Base-by-base conservation (phyloP, 92 coral and sea anemone genomes). In the Phenganax stokvisi region DNA sequence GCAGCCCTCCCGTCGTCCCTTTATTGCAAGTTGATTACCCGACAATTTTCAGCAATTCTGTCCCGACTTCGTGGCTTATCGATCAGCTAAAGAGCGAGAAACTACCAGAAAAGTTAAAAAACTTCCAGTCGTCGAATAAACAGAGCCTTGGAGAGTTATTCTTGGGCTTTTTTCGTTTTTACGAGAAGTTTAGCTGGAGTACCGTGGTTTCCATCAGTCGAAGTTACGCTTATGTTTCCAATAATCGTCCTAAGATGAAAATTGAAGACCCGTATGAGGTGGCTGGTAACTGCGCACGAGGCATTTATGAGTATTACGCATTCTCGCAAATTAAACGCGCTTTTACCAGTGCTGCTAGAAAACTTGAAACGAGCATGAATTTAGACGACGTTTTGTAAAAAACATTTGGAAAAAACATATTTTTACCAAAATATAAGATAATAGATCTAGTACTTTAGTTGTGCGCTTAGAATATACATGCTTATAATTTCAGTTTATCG, bases 91-190 rank as follows among this genome's bases (percentile, higher is more conserved):
- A 54, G 65, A 87, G 84, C 55, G 79, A 72, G 12, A 68, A 75
- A 53, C 67, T 68, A 31, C 92, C 90, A 54, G 56, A 69, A 47
- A 31, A 51, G 53, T 61, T 89, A 8, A 80, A 82, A 2, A 16
- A 70, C 12, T 84, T 81, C 70, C 71, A 28, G 57, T 85, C 90
- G 11, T 54, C 52, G 17, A 91, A 91, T 79, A 75, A 20, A 27
- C 88, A 89, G 55, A 83, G 80, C 37, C 90, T 91, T 17, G 96
- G 96, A 10, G 92, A 89, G 71, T 89, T 91, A 56, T 71, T 91
- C 7, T 66, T 89, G 16, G 96, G 96, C 6, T 91, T 91, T 73
- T 91, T 91, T 56, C 90, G 88, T 71, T 91, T 87, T 74, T 91
- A 61, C 66, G 83, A 89, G 54, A 71, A 62, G 27, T 89, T 86